phyloP scores from a whole-genome alignment of 1,140 invertebrate genomes.

The Theocolax elegans region DNA sequence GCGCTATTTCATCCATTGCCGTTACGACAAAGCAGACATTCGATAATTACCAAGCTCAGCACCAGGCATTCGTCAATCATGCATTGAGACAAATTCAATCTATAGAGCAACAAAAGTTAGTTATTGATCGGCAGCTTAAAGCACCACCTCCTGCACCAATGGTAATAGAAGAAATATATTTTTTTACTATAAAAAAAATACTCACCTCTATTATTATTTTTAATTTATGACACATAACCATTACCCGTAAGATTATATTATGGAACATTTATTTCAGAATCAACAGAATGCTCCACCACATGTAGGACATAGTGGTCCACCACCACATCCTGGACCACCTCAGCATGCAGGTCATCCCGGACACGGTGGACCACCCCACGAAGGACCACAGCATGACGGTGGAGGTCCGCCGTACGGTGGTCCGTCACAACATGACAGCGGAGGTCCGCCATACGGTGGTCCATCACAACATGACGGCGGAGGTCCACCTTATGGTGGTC shows the following conservation, averaged over 20 bases:
- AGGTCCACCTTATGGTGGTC: background rate
- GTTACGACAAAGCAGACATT: constrained; percentile 81
- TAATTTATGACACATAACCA: too few species aligned
- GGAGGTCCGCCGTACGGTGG: constrained; percentile 9
- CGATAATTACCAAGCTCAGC: constrained; percentile 89
- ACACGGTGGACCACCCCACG: background rate
- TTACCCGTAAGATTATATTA: too few species aligned
- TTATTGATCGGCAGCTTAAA: constrained; percentile 76
- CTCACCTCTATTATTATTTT: too few species aligned
- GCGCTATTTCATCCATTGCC: constrained; percentile 80
- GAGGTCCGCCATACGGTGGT: background rate
- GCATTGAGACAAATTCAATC: constrained; percentile 88
- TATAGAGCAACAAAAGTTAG: constrained; percentile 82
- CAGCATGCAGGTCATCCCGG: background rate
- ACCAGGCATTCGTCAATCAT: constrained; percentile 94
- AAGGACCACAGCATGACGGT: background rate
- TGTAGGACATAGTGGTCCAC: too few species aligned
- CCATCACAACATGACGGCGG: constrained; percentile 7
- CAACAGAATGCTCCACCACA: constrained; percentile 44
- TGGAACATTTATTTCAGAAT: constrained; percentile 42
- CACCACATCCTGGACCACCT: background rate
- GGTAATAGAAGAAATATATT: too few species aligned
- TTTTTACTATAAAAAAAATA: too few species aligned
- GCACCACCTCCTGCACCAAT: constrained; percentile 55
- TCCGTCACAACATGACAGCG: background rate